phyloP scores from a whole-genome alignment of 30 jellyfish, hydroid and myxozoan genomes.

The Chrysaora quinquecirrha region DNA sequence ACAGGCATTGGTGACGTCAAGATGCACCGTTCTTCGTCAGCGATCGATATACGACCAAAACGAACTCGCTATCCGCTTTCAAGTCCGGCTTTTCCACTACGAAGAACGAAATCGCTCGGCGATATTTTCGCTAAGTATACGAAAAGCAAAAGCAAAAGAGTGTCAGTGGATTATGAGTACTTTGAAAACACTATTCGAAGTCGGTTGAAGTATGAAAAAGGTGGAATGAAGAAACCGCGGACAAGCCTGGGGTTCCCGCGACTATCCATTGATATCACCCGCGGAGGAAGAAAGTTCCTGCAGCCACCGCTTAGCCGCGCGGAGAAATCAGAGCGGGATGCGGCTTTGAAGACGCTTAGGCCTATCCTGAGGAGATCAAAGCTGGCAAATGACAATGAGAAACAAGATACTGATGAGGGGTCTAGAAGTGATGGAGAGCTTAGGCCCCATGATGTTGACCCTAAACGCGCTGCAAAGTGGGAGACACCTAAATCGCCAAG shows the following conservation, averaged over 20 bases:
- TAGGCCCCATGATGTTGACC: slow-evolving; percentile 20
- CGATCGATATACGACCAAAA: slow-evolving; percentile 82
- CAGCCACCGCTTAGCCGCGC: slow-evolving; percentile 51
- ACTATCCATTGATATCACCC: slow-evolving; percentile 53
- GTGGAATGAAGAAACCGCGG: slow-evolving; percentile 67
- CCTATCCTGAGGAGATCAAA: slow-evolving; percentile 86
- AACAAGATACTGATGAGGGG: slow-evolving; percentile 42
- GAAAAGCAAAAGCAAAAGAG: slow-evolving; percentile 33
- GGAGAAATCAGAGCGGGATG: slow-evolving; percentile 55
- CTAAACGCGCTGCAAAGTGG: slow-evolving; percentile 33
- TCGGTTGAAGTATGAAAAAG: slow-evolving; percentile 44
- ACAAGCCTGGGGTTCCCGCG: slow-evolving; percentile 67
- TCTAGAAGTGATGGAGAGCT: slow-evolving; percentile 26
- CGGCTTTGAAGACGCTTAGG: slow-evolving; percentile 50
- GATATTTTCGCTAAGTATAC: slow-evolving; percentile 63
- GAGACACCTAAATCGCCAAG: slow-evolving; percentile 88
- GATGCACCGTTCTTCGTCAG: slow-evolving; percentile 82
- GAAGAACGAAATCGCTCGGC: slow-evolving; percentile 79
- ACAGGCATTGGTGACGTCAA: slow-evolving; percentile 44
- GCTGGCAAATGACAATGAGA: slow-evolving; percentile 66
- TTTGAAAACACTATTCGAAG: slow-evolving; percentile 79
- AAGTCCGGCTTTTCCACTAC: slow-evolving; percentile 59
- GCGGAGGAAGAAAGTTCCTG: slow-evolving; percentile 60
- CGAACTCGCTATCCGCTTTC: slow-evolving; percentile 51
- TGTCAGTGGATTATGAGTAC: slow-evolving; percentile 78